Conservation (phyloP, 1,140 invertebrate species). For the Lordiphosa collinella region DNA sequence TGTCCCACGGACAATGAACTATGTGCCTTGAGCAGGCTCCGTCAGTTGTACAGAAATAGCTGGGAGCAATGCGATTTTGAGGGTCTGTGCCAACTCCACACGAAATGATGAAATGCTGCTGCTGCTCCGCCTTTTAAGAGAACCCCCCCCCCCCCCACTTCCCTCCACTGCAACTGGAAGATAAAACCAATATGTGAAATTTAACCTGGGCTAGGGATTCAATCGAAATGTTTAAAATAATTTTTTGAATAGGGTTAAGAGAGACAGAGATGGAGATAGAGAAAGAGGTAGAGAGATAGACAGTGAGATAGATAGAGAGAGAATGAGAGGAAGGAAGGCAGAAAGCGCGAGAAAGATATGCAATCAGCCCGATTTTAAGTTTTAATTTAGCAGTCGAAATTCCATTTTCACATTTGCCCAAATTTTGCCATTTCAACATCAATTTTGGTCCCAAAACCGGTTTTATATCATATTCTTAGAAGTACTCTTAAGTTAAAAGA, state of each 20-base stretch:
- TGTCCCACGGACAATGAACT: constrained; percentile 83
- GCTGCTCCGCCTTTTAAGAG: constrained; percentile 1
- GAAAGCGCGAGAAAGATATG: background rate
- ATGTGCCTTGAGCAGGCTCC: constrained; percentile 83
- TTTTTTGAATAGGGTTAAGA: background rate
- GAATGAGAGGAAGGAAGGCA: background rate
- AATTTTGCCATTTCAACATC: no score
- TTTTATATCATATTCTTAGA: no score
- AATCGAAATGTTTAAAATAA: no score
- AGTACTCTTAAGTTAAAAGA: no score
- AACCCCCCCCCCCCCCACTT: no score
- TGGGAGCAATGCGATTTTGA: constrained; percentile 84
- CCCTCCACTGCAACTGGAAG: constrained; percentile 9
- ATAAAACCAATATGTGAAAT: no score
- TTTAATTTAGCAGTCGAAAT: no score
- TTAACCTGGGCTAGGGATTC: no score
- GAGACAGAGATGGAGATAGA: background rate
- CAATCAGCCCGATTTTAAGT: no score
- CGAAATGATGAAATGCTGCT: constrained; percentile 11
- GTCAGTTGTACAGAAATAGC: constrained; percentile 81
- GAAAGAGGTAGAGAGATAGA: background rate
- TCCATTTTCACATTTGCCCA: no score
- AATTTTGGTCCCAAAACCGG: no score
- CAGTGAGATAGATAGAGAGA: constrained; percentile 1
- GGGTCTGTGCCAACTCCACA: constrained; percentile 81